Evolutionary conservation across 1,140 invertebrate genomes (phyloP), one percentile per base, ranked within the genome.

Genomic region (Antheraea pernyi): DNA sequence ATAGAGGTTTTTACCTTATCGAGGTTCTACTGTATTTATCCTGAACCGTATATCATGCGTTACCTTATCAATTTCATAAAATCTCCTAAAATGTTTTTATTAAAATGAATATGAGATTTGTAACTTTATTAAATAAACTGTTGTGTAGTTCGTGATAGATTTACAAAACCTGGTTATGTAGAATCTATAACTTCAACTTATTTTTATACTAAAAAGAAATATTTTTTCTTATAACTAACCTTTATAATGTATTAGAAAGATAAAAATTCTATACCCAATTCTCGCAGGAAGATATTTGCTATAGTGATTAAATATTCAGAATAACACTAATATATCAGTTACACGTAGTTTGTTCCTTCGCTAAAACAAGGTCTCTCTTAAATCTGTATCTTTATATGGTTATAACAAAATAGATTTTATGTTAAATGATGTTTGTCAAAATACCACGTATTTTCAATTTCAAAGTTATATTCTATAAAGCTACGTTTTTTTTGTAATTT

Each of bases 381-480:
- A 42, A 42, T 42, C 7, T 53, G 46, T 53, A 16, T 65, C 18
- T 53, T 19, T 19, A 6, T 62, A 67, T 69, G 61, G 62, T 66
- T 75, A 73, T 70, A 63, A 63, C 71, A 75, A 76, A 69, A 72
- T 76, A 79, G 75, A 74, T 69, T 78, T 71, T 74, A 69, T 82
- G 75, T 82, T 80, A 79, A 72, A 73, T 77, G 68, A 80, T 79
- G 76, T 76, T 80, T 80, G 75, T 82, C 78, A 58, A 79, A 75
- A 69, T 72, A 71, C 69, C 46, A 67, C 73, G 70, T 46, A 65
- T 75, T 68, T 80, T 80, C 76, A 69, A 73, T 76, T 80, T 69
- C 19, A 67, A 74, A 74, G 53, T 19, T 65, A 74, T 77, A 74
- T 75, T 72, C 58, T 80, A 77, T 75, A 65, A 60, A 73, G 18